These are phyloP conservation scores for Rotaria socialis DNA, from an alignment of 2,888 invertebrate species.

Conservation along the genomic window DNA sequence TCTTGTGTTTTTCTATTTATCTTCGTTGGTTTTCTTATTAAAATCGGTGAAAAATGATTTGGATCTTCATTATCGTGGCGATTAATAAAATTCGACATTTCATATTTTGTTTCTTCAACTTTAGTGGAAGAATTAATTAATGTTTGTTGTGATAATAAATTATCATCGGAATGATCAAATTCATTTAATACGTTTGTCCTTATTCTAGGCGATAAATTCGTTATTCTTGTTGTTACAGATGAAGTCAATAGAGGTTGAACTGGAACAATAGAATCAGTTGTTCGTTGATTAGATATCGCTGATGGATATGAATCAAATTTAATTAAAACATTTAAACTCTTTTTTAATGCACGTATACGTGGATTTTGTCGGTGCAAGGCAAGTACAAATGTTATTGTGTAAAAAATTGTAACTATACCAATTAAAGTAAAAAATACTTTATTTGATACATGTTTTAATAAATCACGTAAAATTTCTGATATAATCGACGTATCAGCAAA, in stretches of 20 bases:
- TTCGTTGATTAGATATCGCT: not conserved
- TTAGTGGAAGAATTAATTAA: not conserved
- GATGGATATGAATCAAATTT: not conserved
- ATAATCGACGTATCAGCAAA: conserved; percentile 26
- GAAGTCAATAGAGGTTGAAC: not conserved
- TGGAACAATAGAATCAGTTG: not conserved
- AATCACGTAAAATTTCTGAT: not conserved
- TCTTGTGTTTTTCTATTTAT: not conserved
- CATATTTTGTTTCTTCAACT: not conserved
- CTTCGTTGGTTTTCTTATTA: not conserved
- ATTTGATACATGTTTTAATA: conserved; percentile 17
- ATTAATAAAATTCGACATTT: not conserved
- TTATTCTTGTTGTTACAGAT: not conserved
- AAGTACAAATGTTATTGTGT: conserved; percentile 19
- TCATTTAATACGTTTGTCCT: too few species aligned
- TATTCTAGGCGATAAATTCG: too few species aligned
- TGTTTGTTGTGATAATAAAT: not conserved
- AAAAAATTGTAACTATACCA: not conserved
- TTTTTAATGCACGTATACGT: conserved; percentile 35
- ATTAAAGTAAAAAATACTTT: not conserved
- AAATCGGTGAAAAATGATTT: not conserved
- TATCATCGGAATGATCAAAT: too few species aligned
- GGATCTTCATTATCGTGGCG: not conserved
- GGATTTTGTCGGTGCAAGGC: not conserved
- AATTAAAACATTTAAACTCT: conserved; percentile 10